A percentile compares a stretch with the other conserved stretches of the same genome.
Conservation (phyloP, 2,888 invertebrate genomes). For the Vesta saturnalis region DNA sequence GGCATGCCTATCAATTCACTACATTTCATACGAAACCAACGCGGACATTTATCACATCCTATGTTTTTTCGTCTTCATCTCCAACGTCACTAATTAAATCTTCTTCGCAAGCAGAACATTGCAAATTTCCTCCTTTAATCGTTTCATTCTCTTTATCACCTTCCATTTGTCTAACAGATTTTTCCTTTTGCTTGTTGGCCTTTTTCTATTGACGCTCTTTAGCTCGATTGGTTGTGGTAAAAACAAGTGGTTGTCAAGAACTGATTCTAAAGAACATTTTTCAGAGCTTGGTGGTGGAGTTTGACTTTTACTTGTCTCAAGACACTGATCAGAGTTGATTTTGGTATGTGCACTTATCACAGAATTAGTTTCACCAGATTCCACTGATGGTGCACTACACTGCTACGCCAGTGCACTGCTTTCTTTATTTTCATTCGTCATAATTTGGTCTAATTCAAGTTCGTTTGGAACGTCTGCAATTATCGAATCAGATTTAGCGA, state of each 20-base stretch:
- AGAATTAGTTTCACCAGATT: too few relatives aligned
- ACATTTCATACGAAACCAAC: neutral
- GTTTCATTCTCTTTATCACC: neutral
- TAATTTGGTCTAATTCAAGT: too few relatives aligned
- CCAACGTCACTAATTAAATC: too few relatives aligned
- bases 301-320: neutral
- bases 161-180: constrained; percentile 4
- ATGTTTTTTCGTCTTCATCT: neutral
- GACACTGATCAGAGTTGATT: neutral
- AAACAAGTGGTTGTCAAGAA: constrained; percentile 2
- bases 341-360: too few relatives aligned
- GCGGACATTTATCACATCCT: neutral
- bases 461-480: too few relatives aligned
- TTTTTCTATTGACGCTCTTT: neutral
- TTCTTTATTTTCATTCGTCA: neutral
- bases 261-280: neutral
- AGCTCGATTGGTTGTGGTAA: constrained; percentile 6
- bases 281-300: neutral
- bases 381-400: too few relatives aligned
- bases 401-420: too few relatives aligned
- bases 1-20: neutral
- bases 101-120: too few relatives aligned
- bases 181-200: constrained; percentile 13
- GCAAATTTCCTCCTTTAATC: neutral
- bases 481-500: too few relatives aligned